Conservation (phyloP, 1,140 invertebrate species). For the Eumeta japonica region DNA sequence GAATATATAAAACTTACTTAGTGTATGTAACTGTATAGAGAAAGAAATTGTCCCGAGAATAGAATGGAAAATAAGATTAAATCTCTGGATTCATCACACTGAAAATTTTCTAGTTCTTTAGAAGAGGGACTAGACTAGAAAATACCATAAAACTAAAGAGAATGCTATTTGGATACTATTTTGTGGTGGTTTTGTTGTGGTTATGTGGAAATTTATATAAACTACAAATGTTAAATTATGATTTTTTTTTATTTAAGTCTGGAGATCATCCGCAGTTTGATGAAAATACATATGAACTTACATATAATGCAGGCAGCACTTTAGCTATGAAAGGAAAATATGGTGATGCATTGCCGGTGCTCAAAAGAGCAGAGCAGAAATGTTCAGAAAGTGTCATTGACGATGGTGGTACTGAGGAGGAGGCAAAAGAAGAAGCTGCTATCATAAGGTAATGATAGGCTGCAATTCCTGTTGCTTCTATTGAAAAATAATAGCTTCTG, state of each 20-base stretch:
- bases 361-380: slow-evolving; percentile 79
- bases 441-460: slow-evolving; percentile 90
- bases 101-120: too few relatives aligned
- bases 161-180: background rate
- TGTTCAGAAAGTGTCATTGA: slow-evolving; percentile 83
- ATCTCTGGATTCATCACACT: too few relatives aligned
- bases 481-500: too few relatives aligned
- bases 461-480: too few relatives aligned
- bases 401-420: slow-evolving; percentile 79
- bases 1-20: too few relatives aligned
- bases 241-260: slow-evolving; percentile 17
- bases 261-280: slow-evolving; percentile 39
- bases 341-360: slow-evolving; percentile 76
- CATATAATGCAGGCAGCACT: slow-evolving; percentile 86
- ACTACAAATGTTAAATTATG: slow-evolving; percentile 7
- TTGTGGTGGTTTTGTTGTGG: too few relatives aligned
- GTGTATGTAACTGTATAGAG: too few relatives aligned
- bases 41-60: too few relatives aligned
- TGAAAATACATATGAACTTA: slow-evolving; percentile 77
- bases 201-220: slow-evolving; percentile 20
- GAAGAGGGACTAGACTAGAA: too few relatives aligned
- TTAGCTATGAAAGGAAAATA: slow-evolving; percentile 71
- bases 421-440: slow-evolving; percentile 83
- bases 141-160: too few relatives aligned
- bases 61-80: too few relatives aligned